Evolutionary conservation across 2,888 invertebrate species (phyloP), one percentile per base, ranked within the genome.

Genomic region (Limnephilus rhombicus): DNA sequence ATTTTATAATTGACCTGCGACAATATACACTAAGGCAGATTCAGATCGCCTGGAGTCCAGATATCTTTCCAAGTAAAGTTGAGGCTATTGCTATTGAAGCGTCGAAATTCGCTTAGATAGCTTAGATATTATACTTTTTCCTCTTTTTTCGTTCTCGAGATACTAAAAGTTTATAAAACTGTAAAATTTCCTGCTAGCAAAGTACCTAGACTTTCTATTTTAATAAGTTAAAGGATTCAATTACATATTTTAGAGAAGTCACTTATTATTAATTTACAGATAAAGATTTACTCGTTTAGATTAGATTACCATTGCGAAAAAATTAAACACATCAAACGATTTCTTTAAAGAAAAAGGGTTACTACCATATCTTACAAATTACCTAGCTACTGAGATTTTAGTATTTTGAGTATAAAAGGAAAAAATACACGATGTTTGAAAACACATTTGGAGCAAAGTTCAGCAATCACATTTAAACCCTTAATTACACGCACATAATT

Each of bases 401-500:
- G 29, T 31, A 90, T 82, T 82, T 82, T 82, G 45, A 90, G 45
- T 90, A 82, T 34, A 90, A 81, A 82, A 90, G 90, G 45, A 45
- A 45, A 90, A 82, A 90, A 45, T 82, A 90, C 90, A 82, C 90
- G 45, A 45, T 90, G 49, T 82, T 45, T 81, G 37, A 81, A 81
- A 12, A 90, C 81, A 90, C 88, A 88, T 41, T 82, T 90, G 90
- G 90, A 90, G 90, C 90, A 90, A 90, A 82, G 34, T 82, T 90
- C 90, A 90, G 82, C 82, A 82, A 82, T 90, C 90, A 90, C 90
- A 90, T 82, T 31, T 29, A 80, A 90, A 82, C 90, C 82, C 29
- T 90, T 81, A 90, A 82, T 24, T 45, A 90, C 49, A 90, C 90
- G n/a, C 82, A 80, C n/a, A 80, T n/a, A 3, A n/a, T 83, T 37